These are phyloP conservation scores for Incurvaria masculella DNA, from an alignment of 2,888 invertebrate genomes.

Conservation along the genomic window DNA sequence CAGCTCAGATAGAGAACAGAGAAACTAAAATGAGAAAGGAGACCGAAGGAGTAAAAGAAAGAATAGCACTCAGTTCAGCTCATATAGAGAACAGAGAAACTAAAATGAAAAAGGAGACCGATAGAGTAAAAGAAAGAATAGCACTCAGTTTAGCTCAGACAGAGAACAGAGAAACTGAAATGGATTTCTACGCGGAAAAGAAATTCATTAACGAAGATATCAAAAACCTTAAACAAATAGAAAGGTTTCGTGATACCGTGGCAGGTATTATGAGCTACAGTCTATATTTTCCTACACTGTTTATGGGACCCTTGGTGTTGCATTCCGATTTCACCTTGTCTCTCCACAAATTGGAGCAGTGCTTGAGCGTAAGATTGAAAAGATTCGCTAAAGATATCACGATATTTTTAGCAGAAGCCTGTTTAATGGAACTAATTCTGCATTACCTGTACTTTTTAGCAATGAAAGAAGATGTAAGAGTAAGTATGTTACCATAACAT, in stretches of 20 bases:
- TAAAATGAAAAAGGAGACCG: too few relatives aligned
- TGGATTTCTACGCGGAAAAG: too few relatives aligned
- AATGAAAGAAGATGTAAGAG: slow-evolving; percentile 48
- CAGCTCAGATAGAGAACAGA: too few relatives aligned
- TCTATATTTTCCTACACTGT: slow-evolving; percentile 71
- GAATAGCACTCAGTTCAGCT: too few relatives aligned
- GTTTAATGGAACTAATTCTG: slow-evolving; percentile 58
- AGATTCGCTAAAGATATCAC: slow-evolving; percentile 17
- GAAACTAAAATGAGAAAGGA: neutral
- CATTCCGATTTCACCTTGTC: slow-evolving; percentile 56
- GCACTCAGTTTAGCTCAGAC: too few relatives aligned
- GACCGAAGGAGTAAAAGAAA: too few relatives aligned
- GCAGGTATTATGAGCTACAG: slow-evolving; percentile 63
- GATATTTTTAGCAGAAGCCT: slow-evolving; percentile 20
- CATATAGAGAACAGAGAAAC: too few relatives aligned
- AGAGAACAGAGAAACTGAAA: too few relatives aligned
- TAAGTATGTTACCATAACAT: too few relatives aligned
- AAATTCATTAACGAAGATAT: too few relatives aligned
- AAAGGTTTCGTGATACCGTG: slow-evolving; percentile 19
- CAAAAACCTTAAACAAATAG: too few relatives aligned
- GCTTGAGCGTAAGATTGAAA: slow-evolving; percentile 18
- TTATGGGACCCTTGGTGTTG: slow-evolving; percentile 68
- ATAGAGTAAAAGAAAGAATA: too few relatives aligned
- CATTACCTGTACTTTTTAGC: slow-evolving; percentile 72
- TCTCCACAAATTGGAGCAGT: slow-evolving; percentile 13